Evolutionary conservation across 2,888 invertebrate genomes (phyloP).

Genomic region (Oxytorus armatus): DNA sequence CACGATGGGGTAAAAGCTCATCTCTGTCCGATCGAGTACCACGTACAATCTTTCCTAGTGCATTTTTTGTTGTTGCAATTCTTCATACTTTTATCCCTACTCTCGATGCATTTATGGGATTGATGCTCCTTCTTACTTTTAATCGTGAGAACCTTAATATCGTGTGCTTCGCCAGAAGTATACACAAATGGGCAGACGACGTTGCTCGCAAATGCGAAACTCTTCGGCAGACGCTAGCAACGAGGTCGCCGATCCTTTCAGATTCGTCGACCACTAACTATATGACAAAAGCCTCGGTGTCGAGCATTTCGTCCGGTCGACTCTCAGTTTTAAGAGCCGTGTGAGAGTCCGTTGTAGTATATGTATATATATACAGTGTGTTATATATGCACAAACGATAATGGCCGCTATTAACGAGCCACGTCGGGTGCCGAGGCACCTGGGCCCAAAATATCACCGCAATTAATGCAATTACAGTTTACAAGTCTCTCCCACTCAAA

Average conservation of each 20-base stretch:
- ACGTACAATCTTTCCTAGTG: background rate
- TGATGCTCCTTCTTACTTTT: no score
- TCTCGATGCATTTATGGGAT: no score
- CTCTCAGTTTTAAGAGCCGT: constrained; percentile 44
- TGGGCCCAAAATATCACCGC: constrained; percentile 83
- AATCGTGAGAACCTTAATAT: no score
- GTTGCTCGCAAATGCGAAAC: constrained; percentile 8
- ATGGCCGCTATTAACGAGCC: constrained; percentile 83
- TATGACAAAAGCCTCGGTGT: constrained; percentile 24
- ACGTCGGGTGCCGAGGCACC: constrained; percentile 81
- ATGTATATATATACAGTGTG: background rate
- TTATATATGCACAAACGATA: constrained; percentile 75
- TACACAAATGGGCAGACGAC: background rate
- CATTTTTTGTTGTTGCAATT: background rate
- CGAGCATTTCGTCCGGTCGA: constrained; percentile 67
- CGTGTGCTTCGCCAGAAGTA: background rate
- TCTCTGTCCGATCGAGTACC: constrained; percentile 18
- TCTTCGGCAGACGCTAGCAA: background rate
- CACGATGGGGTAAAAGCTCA: constrained; percentile 21
- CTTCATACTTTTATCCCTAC: background rate
- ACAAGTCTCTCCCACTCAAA: constrained; percentile 80
- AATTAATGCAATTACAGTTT: constrained; percentile 84
- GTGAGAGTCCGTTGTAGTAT: background rate
- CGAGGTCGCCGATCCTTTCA: constrained; percentile 50
- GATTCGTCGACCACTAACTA: constrained; percentile 35